Base-by-base conservation (phyloP, 2,888 invertebrate species). In the Deilephila elpenor region DNA sequence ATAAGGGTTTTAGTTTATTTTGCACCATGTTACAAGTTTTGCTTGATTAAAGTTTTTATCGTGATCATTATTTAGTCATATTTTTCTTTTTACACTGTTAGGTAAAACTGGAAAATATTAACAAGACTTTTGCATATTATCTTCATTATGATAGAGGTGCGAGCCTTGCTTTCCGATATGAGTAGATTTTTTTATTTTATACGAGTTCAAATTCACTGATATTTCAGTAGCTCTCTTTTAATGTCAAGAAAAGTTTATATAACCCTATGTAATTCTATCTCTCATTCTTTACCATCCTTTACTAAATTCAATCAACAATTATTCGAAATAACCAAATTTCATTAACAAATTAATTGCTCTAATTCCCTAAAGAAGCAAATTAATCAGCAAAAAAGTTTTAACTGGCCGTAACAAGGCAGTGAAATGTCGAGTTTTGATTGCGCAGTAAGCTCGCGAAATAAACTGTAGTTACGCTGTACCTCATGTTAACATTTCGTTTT, bases 351-450 rank as follows among this genome's bases (percentile, higher is more conserved):
- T 29, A 32, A 29, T 32, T 29, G 17, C 60, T 5, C 29, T 25
- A 53, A 25, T 60, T 25, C 60, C 25, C 20, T 17, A 14, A 60
- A 34, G 32, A 70, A 75, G 71, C 71, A 73, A 83, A 81, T 77
- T 79, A 80, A 74, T 78, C 70, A 51, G 20, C 73, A 74, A 76
- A 82, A 79, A 80, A 83, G 83, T 80, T 81, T 78, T 67, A 88
- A 86, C 84, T 80, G 79, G 77, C 77, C 75, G 77, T 86, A 87
- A 88, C 84, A 86, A 89, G 86, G 82, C 81, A 75, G 80, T 78
- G 78, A 82, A 88, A 87, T 87, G 85, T 85, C 84, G 83, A 74
- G 80, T 77, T 79, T 78, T 80, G 84, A 84, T 85, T 84, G 81
- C 83, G 53, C 71, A 72, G 53, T 77, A 67, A 81, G 78, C 77